Conservation (phyloP, 2,888 invertebrate genomes). For the Acronicta psi region DNA sequence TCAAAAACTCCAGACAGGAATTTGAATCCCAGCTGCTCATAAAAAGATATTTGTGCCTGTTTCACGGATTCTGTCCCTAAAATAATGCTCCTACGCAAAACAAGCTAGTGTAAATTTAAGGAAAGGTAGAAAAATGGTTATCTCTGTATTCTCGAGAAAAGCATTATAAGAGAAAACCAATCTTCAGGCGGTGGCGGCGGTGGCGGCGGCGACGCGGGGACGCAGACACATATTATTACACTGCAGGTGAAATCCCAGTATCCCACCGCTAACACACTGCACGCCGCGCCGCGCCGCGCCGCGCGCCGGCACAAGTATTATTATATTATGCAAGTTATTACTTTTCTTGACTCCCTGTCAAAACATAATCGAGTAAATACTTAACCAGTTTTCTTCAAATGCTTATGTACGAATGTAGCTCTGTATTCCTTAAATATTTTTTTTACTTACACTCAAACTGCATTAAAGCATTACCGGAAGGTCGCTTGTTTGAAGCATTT, state of each 20-base stretch:
- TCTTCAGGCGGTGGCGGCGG: conserved; percentile 13
- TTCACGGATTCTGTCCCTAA: conserved; percentile 11
- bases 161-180: conserved; percentile 47
- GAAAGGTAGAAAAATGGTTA: conserved; percentile 37
- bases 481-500: too few species aligned
- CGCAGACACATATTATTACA: conserved; percentile 23
- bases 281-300: too few species aligned
- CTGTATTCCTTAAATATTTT: too few species aligned
- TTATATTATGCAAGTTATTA: conserved; percentile 5
- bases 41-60: background rate
- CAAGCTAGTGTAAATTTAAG: conserved; percentile 31
- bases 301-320: conserved; percentile 7
- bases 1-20: too few species aligned
- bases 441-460: too few species aligned
- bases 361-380: background rate
- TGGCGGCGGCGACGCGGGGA: background rate
- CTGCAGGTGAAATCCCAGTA: conserved; percentile 9
- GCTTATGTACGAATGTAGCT: too few species aligned
- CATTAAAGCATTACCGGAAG: too few species aligned
- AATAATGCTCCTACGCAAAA: conserved; percentile 10
- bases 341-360: background rate
- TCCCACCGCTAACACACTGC: conserved; percentile 14
- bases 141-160: conserved; percentile 30
- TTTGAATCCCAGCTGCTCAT: background rate
- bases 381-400: too few species aligned